Base-by-base conservation (phyloP, 2,888 invertebrate species). In the Ctenicera cuprea region DNA sequence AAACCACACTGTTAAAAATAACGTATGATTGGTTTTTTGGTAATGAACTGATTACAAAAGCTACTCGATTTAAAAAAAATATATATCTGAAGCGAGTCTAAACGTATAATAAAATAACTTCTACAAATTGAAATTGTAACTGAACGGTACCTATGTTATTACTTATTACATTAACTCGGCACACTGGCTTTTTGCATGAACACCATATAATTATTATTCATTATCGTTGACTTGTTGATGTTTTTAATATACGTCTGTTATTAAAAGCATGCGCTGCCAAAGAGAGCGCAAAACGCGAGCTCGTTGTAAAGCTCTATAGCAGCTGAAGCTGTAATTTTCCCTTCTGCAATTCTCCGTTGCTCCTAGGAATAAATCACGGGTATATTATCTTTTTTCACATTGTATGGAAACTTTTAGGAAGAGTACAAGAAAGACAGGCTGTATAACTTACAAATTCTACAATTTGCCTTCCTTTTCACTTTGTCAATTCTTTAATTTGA, bases 151-250 rank as follows among this genome's bases (percentile, higher is more conserved):
- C 12, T 38, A 33, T 20, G 59, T 18, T 54, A 54, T 54, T 41
- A 37, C 18, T n/a, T n/a, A 38, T 37, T 37, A 38, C 38, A 41
- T 26, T 5, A 5, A n/a, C n/a, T 16, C 59, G 38, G 38, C 38
- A 8, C 38, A 4, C 7, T 38, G 16, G 18, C 38, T 38, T 54
- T 54, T 38, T 41, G 38, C 38, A 14, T 38, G 57, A 33, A 20
- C 30, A 38, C 59, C 37, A 9, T 59, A 38, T 59, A 59, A 59
- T 59, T 59, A 59, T 16, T 59, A 59, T 59, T 59, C 59, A 59
- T 59, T 59, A 59, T 41, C 59, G 59, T 18, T 38, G 59, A 59
- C 59, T 59, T 59, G 59, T 59, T 59, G 59, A 59, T 59, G 59
- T 59, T 59, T 59, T 59, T 59, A 59, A 59, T 59, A 59, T 59